Evolutionary conservation across 1,140 invertebrate genomes (phyloP), one percentile per base, ranked within the genome.

Genomic region (Orius laevigatus): DNA sequence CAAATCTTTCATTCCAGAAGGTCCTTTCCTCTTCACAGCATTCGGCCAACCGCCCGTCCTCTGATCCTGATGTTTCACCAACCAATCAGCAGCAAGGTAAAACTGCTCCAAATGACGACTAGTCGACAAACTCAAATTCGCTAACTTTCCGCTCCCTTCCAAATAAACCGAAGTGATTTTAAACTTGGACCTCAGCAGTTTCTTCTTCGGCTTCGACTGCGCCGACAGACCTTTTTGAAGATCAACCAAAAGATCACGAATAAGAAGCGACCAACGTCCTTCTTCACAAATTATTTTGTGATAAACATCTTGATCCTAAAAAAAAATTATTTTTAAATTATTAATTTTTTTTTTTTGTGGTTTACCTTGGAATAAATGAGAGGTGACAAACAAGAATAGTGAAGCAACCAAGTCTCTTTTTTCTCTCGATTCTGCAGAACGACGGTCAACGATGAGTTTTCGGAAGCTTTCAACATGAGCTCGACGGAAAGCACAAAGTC

Each of bases 51-150:
- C 91, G 56, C 87, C 88, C 25, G 78, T 72, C 49, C 74, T 65
- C 36, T 65, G 57, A 60, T 91, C 79, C 67, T 98, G 94, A 69
- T 89, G 75, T 15, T 68, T 67, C 3, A 93, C 76, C 60, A 98
- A 82, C 93, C 93, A 98, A 57, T 87, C 75, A 11, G 91, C 90
- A 2, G 92, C 83, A 61, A 86, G 80, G 58, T 84, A 87, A 69
- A 97, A 97, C 62, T 91, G 83, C 44, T 80, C 74, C 63, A 84
- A 73, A 65, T 95, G 89, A 58, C 86, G 80, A 55, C 76, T 81
- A 1, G 79, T 76, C n/a, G 82, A 76, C 32, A 93, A 61, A 8
- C 79, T 85, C 43, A 96, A 62, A 66, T 91, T 89, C 59, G 85
- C 81, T 49, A 85, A 70, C 52, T 76, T 72, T 2, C 89, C 85